phyloP scores from a whole-genome alignment of 2,113 vertebrate genomes.

The Vicugna pacos region DNA sequence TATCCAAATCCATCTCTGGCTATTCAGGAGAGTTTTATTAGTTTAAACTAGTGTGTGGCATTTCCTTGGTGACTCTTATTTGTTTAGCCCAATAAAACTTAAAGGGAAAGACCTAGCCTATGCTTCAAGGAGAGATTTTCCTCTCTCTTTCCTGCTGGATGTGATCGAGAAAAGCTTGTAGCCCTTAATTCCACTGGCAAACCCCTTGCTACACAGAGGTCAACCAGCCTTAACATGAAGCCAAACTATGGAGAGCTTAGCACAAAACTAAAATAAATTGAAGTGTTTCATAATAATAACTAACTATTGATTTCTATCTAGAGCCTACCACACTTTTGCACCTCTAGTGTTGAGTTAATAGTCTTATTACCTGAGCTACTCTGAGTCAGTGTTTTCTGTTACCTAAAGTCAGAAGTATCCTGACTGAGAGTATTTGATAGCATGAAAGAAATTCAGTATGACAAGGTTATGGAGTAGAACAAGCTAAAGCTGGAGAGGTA shows the following conservation, averaged over 20 bases:
- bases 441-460: slow-evolving; percentile 17
- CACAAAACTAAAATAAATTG: not conserved
- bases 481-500: not conserved
- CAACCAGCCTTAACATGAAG: slow-evolving; percentile 24
- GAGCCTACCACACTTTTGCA: not conserved
- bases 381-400: slow-evolving; percentile 11
- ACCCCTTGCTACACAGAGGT: not conserved
- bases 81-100: slow-evolving; percentile 25
- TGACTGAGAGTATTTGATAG: not conserved
- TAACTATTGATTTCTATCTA: slow-evolving; percentile 1
- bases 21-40: not conserved
- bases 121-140: not conserved
- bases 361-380: not conserved
- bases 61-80: not conserved
- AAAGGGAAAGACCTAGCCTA: not conserved
- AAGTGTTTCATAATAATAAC: slow-evolving; percentile 13
- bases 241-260: not conserved
- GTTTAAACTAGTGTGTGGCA: not conserved
- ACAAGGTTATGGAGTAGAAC: not conserved
- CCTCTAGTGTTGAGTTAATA: not conserved
- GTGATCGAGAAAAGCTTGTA: not conserved
- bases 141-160: not conserved
- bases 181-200: not conserved
- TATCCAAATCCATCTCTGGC: not conserved
- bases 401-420: not conserved